Percentiles rank a stretch among this genome's conserved stretches.
phyloP scores from a whole-genome alignment of 2,113 vertebrate genomes.

The Dermatemys mawii region DNA sequence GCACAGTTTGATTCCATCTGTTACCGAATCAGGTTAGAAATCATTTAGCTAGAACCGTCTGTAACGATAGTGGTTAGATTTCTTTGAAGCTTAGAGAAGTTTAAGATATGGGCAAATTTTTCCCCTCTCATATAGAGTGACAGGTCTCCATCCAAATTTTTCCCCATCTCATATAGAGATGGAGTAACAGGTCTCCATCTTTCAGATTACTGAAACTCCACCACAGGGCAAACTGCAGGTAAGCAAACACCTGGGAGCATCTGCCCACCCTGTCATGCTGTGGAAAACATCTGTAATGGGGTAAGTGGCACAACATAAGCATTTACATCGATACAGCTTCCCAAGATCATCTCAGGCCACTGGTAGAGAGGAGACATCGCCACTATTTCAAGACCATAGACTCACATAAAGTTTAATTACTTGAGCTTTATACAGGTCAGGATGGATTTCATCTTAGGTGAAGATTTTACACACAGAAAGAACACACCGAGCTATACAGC shows the following conservation, averaged over 20 bases:
- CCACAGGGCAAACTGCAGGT: background rate
- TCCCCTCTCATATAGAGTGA: background rate
- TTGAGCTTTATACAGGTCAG: background rate
- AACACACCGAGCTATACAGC: background rate
- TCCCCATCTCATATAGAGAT: background rate
- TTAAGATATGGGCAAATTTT: background rate
- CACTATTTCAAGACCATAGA: constrained; percentile 14
- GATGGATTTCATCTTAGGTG: background rate
- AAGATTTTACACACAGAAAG: constrained; percentile 27
- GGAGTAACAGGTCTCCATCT: background rate
- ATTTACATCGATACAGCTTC: background rate
- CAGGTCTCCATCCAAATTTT: background rate
- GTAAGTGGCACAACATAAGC: accelerated
- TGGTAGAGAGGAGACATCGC: background rate
- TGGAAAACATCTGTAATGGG: background rate
- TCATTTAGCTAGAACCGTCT: background rate
- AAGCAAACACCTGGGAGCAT: background rate
- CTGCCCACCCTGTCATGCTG: background rate
- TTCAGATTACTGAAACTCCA: background rate
- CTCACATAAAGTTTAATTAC: constrained; percentile 12
- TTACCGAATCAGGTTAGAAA: background rate
- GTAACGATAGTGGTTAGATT: background rate
- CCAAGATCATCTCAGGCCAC: background rate
- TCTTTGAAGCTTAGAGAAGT: background rate
- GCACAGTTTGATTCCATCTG: too few species aligned